phyloP scores from a whole-genome alignment of 2,888 invertebrate species.

The Horisme vitalbata region DNA sequence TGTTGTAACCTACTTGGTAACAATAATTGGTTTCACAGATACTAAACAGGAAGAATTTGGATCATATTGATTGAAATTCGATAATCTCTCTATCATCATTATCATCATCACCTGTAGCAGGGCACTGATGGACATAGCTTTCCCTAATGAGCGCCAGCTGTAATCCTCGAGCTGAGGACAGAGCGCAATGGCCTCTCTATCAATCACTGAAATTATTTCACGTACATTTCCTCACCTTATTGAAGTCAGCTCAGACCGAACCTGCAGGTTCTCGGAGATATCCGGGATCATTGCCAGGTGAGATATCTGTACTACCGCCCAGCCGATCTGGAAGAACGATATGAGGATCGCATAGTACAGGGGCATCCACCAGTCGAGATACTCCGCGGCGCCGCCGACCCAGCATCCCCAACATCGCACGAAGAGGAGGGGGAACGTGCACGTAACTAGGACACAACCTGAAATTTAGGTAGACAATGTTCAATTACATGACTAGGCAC shows the following conservation, averaged over 20 bases:
- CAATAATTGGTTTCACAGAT: no score
- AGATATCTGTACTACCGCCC: conserved; percentile 96
- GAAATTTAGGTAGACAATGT: conserved; percentile 6
- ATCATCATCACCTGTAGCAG: no score
- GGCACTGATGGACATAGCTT: no score
- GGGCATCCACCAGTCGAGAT: conserved; percentile 78
- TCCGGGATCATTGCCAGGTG: conserved; percentile 95
- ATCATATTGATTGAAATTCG: no score
- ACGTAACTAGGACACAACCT: conserved; percentile 86
- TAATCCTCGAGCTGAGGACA: no score
- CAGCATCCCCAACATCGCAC: conserved; percentile 85
- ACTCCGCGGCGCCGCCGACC: conserved; percentile 52
- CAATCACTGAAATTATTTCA: no score
- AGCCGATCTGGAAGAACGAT: conserved; percentile 93
- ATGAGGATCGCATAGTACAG: conserved; percentile 84
- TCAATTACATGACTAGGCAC: no score
- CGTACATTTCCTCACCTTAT: conserved; percentile 82
- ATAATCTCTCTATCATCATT: no score
- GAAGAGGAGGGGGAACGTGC: conserved; percentile 91
- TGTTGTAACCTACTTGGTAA: no score
- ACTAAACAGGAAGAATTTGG: no score
- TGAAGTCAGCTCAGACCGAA: conserved; percentile 90
- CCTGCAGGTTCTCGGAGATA: conserved; percentile 86
- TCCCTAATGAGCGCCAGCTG: no score
- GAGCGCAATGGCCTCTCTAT: no score